Conservation (phyloP, 2,113 vertebrate species). For the Centropus unirufus region DNA sequence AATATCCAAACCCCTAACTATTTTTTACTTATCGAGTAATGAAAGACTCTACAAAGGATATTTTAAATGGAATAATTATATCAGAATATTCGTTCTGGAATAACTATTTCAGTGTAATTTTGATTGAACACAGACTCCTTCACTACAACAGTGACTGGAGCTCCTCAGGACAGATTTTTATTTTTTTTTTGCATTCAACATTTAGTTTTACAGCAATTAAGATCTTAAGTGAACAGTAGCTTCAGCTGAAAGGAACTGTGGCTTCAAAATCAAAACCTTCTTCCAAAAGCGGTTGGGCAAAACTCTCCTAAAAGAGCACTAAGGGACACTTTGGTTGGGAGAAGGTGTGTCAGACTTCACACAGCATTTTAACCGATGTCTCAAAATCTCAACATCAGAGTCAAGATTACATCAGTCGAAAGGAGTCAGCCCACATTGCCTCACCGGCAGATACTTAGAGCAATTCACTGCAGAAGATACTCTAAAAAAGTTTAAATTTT, state of each 20-base stretch:
- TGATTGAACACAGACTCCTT: not conserved
- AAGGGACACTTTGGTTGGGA: not conserved
- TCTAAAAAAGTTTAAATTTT: not conserved
- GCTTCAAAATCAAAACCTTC: not conserved
- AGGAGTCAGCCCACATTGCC: fast-evolving
- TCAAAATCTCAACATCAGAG: not conserved
- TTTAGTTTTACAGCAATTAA: not conserved
- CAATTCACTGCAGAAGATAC: not conserved
- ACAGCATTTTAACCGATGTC: not conserved
- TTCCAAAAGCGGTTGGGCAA: not conserved
- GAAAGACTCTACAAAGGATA: not conserved
- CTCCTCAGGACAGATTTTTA: not conserved
- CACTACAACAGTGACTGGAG: not conserved
- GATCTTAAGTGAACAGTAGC: not conserved
- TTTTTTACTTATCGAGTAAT: not conserved
- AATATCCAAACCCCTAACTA: not conserved
- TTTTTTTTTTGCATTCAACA: not conserved
- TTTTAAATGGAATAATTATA: not conserved
- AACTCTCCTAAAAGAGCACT: not conserved
- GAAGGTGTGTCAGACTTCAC: not conserved
- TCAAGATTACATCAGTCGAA: not conserved
- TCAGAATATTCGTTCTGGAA: not conserved
- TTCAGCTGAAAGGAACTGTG: not conserved
- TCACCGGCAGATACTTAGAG: not conserved
- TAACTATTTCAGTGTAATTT: not conserved